phyloP scores from a whole-genome alignment of 2,797 vertebrate species.

The Syngnathus rostellatus region DNA sequence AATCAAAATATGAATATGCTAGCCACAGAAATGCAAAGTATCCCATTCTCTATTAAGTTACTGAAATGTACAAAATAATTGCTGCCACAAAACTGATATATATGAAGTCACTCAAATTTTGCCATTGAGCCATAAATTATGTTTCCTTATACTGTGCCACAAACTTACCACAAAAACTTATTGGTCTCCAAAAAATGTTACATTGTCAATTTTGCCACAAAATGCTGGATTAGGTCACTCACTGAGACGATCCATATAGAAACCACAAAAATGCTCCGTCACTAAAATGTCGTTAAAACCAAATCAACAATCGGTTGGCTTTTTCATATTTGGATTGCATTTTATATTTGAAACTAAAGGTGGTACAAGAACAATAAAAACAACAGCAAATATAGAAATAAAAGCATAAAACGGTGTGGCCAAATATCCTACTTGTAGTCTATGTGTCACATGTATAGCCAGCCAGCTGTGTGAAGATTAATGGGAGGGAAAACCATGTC shows the following conservation, averaged over 20 bases:
- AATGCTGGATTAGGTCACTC: too few relatives aligned
- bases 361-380: not conserved
- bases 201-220: too few relatives aligned
- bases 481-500: conserved; percentile 2
- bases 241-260: too few relatives aligned
- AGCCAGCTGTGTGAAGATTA: conserved; percentile 1
- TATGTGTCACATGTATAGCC: not conserved
- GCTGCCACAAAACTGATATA: not conserved
- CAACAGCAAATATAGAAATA: not conserved
- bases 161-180: too few relatives aligned
- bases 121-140: not conserved
- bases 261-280: too few relatives aligned
- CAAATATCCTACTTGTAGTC: not conserved
- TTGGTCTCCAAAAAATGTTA: too few relatives aligned
- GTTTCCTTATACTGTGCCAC: not conserved
- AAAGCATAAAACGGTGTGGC: not conserved
- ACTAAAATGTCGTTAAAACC: too few relatives aligned
- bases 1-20: not conserved
- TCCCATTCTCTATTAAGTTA: too few relatives aligned
- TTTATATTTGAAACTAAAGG: not conserved
- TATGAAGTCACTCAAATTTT: not conserved
- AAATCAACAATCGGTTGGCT: not conserved
- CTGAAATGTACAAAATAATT: too few relatives aligned
- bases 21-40: conserved; percentile 4
- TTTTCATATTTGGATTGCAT: too few relatives aligned